Conservation (phyloP, 2,888 invertebrate species). For the Melolontha melolontha region DNA sequence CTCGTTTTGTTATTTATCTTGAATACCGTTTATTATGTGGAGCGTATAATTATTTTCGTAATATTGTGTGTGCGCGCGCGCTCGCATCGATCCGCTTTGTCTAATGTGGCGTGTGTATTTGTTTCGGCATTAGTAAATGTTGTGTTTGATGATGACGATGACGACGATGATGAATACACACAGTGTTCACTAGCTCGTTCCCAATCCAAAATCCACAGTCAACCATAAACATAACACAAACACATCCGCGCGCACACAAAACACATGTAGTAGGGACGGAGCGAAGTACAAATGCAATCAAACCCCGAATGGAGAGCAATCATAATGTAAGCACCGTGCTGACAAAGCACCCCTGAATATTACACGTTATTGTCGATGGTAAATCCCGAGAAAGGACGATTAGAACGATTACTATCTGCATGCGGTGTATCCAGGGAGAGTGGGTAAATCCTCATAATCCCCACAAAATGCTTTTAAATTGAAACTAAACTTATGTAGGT, state of each 20-base stretch:
- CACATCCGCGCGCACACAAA: constrained; percentile 25
- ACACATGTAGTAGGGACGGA: constrained; percentile 41
- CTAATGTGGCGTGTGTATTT: constrained; percentile 42
- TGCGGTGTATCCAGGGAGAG: background rate
- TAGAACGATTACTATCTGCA: constrained; percentile 45
- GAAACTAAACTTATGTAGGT: too few species aligned
- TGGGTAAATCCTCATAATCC: too few species aligned
- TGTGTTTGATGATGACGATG: constrained; percentile 38
- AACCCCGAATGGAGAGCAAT: constrained; percentile 53
- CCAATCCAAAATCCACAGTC: constrained; percentile 24
- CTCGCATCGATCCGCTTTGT: constrained; percentile 39
- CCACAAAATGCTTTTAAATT: too few species aligned
- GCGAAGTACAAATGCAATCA: constrained; percentile 55
- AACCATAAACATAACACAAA: constrained; percentile 38
- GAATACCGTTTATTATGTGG: constrained; percentile 33
- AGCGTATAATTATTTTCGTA: constrained; percentile 38
- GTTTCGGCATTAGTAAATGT: constrained; percentile 42
- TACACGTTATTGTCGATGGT: constrained; percentile 56
- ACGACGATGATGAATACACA: constrained; percentile 2
- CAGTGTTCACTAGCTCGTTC: constrained; percentile 24
- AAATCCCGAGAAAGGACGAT: constrained; percentile 59
- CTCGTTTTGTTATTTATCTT: constrained; percentile 18
- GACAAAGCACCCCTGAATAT: constrained; percentile 54
- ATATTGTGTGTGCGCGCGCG: constrained; percentile 21
- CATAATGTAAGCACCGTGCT: constrained; percentile 53